A percentile compares a stretch with the other conserved stretches of the same genome.
Evolutionary conservation across 2,113 vertebrate genomes (phyloP).

Genomic region (Ophiodon elongatus): DNA sequence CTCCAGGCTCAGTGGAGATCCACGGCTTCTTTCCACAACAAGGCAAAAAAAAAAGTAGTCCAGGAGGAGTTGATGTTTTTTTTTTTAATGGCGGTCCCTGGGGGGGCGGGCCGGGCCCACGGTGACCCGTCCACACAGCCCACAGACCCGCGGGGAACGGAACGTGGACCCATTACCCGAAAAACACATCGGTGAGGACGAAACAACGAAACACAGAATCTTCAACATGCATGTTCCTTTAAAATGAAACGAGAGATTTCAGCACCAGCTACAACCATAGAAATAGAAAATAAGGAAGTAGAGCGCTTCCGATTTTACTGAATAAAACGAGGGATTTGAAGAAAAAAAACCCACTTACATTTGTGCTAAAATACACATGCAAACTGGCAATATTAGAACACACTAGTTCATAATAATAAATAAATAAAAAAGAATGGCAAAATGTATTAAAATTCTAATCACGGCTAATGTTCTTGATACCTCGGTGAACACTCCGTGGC

Average conservation of each 20-base stretch:
- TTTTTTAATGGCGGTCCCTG: neutral
- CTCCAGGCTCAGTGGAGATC: constrained; percentile 29
- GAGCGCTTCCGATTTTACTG: neutral
- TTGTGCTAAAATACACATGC: neutral
- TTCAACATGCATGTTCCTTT: neutral
- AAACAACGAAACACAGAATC: too few relatives aligned
- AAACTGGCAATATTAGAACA: neutral
- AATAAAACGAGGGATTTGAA: neutral
- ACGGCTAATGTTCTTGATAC: neutral
- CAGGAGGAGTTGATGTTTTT: neutral
- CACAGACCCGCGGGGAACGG: too few relatives aligned
- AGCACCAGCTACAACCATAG: neutral
- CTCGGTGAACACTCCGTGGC: neutral
- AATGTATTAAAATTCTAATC: neutral
- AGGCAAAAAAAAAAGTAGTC: constrained; percentile 20
- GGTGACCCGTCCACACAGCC: neutral
- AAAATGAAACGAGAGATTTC: constrained; percentile 1
- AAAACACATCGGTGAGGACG: too few relatives aligned
- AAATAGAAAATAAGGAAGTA: neutral
- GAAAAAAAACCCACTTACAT: neutral
- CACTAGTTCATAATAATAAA: neutral
- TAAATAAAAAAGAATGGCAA: neutral
- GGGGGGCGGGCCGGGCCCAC: neutral
- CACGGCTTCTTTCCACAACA: constrained; percentile 11
- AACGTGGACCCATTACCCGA: too few relatives aligned